phyloP scores from a whole-genome alignment of 2,888 invertebrate species.

The Napeogenes inachia region DNA sequence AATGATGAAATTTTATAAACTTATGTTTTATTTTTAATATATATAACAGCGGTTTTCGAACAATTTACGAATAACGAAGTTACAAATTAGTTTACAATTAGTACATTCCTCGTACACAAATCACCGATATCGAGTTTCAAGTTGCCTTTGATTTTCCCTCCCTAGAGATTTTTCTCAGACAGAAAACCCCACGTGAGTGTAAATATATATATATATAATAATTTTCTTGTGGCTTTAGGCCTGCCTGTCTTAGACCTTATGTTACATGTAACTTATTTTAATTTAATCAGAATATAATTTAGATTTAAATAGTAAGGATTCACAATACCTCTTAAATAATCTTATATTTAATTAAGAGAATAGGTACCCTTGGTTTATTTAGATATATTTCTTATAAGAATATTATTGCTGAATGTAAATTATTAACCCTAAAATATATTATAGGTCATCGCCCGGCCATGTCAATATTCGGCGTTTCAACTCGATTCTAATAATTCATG shows the following conservation, averaged over 20 bases:
- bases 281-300: not conserved
- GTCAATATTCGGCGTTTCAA: not conserved
- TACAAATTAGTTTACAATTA: slow-evolving; percentile 4
- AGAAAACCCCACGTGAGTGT: too few species aligned
- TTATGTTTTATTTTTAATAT: not conserved
- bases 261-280: not conserved
- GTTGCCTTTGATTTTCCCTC: too few species aligned
- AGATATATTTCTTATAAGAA: not conserved
- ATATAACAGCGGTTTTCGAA: too few species aligned
- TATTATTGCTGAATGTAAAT: not conserved
- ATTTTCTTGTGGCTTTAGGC: too few species aligned
- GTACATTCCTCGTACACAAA: slow-evolving; percentile 21
- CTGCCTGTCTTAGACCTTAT: not conserved
- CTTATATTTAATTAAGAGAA: not conserved
- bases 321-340: slow-evolving; percentile 2
- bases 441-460: too few species aligned
- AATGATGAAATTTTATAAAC: not conserved
- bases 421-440: too few species aligned
- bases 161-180: too few species aligned
- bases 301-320: not conserved
- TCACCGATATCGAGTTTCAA: slow-evolving; percentile 24
- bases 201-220: too few species aligned
- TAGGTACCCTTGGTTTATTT: not conserved
- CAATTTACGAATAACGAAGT: not conserved
- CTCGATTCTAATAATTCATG: slow-evolving; percentile 31